Evolutionary conservation across 2,113 vertebrate species (phyloP).

Genomic region (Lepisosteus oculatus): DNA sequence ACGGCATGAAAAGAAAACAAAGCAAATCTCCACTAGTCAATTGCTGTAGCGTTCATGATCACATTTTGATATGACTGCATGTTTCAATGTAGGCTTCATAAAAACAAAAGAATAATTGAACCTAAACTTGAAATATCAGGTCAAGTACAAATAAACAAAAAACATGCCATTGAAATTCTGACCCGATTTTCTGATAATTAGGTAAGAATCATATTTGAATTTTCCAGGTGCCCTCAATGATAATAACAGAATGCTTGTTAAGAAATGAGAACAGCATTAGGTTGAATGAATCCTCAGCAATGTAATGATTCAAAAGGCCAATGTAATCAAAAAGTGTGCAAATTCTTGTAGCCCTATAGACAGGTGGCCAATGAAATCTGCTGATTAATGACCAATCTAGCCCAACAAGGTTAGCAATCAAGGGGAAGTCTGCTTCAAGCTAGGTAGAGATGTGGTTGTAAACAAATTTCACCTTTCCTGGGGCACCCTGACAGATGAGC

Average conservation of each 20-base stretch:
- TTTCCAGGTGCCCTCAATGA: no score
- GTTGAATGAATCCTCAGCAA: neutral
- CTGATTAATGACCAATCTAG: constrained; percentile 15
- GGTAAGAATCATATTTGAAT: no score
- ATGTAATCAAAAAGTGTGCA: neutral
- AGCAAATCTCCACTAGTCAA: no score
- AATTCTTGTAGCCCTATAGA: neutral
- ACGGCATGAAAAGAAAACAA: no score
- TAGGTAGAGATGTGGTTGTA: constrained; percentile 11
- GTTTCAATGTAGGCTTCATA: no score
- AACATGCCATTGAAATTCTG: neutral
- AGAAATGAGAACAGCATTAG: neutral
- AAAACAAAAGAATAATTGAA: no score
- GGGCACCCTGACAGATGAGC: neutral
- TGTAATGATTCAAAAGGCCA: neutral
- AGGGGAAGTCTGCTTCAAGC: constrained; percentile 15
- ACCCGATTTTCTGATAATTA: no score
- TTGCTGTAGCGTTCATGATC: no score
- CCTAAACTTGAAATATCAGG: no score
- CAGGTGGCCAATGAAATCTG: constrained; percentile 4
- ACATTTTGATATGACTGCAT: no score
- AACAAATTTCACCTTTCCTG: neutral
- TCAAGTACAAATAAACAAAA: no score
- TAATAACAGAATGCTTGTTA: no score
- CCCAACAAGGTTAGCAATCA: neutral